A percentile compares a stretch with the other conserved stretches of the same genome.
These are phyloP conservation scores for Glossosoma conforme DNA, from an alignment of 1,140 invertebrate genomes.

Conservation along the genomic window DNA sequence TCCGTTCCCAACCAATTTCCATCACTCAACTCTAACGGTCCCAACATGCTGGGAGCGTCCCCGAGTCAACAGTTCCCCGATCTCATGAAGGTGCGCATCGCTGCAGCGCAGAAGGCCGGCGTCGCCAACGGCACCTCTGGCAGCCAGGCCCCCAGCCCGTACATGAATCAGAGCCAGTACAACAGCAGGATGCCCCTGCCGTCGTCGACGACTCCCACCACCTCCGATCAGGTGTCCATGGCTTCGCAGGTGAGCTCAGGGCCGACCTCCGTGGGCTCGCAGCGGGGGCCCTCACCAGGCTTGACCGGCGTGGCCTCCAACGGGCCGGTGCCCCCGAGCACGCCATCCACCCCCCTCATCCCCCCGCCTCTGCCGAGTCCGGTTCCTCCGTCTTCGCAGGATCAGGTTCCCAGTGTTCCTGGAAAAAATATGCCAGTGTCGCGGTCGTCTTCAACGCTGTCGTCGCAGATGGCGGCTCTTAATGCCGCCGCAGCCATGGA, in stretches of 20 bases:
- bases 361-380: conserved; percentile 40
- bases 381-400: conserved; percentile 34
- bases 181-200: conserved; percentile 45
- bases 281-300: conserved; percentile 48
- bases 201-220: conserved; percentile 43
- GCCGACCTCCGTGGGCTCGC: conserved; percentile 40
- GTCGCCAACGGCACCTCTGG: conserved; percentile 22
- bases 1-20: conserved; percentile 52
- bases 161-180: conserved; percentile 37
- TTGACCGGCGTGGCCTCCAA: conserved; percentile 35
- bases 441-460: conserved; percentile 51
- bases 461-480: conserved; percentile 66
- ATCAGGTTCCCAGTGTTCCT: conserved; percentile 22
- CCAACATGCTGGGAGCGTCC: conserved; percentile 49
- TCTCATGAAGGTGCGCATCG: conserved; percentile 51
- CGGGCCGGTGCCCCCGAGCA: conserved; percentile 42
- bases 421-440: conserved; percentile 45
- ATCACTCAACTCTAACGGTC: conserved; percentile 49
- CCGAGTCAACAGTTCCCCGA: conserved; percentile 52
- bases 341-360: conserved; percentile 51
- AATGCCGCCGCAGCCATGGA: conserved; percentile 57
- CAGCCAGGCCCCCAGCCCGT: conserved; percentile 37
- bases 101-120: conserved; percentile 16
- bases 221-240: conserved; percentile 33
- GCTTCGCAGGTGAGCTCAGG: conserved; percentile 31